Conservation (phyloP, 2,888 invertebrate genomes). For the Anorthoa munda region DNA sequence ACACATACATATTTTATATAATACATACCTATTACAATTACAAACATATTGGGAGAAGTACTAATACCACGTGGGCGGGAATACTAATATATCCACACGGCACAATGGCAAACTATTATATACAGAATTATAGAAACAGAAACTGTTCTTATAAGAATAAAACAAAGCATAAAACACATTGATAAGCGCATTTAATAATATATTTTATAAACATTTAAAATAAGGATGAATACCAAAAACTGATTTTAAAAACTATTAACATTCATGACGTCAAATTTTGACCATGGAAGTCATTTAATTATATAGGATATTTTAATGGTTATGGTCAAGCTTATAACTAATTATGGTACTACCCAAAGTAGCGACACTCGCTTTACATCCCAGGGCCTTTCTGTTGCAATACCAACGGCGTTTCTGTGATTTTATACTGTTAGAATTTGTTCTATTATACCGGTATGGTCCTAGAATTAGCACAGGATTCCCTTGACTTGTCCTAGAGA, state of each 20-base stretch:
- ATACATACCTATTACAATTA: no score
- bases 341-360: conserved; percentile 9
- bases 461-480: conserved; percentile 54
- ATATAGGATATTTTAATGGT: neutral
- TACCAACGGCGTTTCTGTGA: conserved; percentile 8
- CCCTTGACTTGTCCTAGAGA: conserved; percentile 39
- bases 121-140: neutral
- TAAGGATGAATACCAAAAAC: neutral
- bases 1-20: no score
- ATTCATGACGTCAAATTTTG: neutral
- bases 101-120: neutral
- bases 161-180: neutral
- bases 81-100: neutral
- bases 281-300: neutral
- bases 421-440: neutral
- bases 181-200: neutral
- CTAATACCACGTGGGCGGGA: no score
- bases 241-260: neutral
- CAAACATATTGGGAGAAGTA: no score
- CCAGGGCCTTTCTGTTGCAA: conserved; percentile 14
- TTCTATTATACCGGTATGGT: conserved; percentile 42
- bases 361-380: conserved; percentile 20
- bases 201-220: neutral
- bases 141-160: neutral
- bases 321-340: neutral